Evolutionary conservation across 2,113 vertebrate species (phyloP), one percentile per base, ranked within the genome.

Genomic region (Diphyllodes magnificus): DNA sequence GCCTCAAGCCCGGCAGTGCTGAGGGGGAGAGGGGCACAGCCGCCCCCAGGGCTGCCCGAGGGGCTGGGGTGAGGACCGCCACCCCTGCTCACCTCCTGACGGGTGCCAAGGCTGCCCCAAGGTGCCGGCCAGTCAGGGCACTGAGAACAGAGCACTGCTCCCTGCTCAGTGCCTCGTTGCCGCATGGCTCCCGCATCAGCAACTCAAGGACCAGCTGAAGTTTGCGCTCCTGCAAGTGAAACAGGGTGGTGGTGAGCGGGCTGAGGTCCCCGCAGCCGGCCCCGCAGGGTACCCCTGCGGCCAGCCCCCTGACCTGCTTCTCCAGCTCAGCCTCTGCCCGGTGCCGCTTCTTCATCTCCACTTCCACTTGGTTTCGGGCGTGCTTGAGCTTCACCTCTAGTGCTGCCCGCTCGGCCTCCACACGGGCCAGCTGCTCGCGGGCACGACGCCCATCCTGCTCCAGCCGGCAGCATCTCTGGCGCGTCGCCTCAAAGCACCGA

Each of bases 341-440:
- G 97, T 97, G 97, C 37, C 98, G 97, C 54, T 98, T 98, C 95
- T 98, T 98, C 97, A 99, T 98, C 96, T 99, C 98, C 88, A 99
- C 97, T 7, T 99, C 98, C 94, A 99, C 97, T 93, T 99, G 98
- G 95, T 99, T 98, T 9, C 98, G 97, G 21, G 98, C 98, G 1
- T 99, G 99, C 63, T 98, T 98, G 64, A 99, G 98, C 88, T 98
- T 98, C 79, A 99, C 98, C 54, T 98, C 98, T 94, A 99, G 97
- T 1, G 98, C 98, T 0, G 98, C 97, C 76, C 98, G 97, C 56
- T 98, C 95, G 21, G 98, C 97, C 28, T 99, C 98, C 1, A 97
- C 98, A 15, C 98, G 98, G 30, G 98, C 96, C 95, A 99, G 95
- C 44, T 98, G 95, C 93, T 98, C 98, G 10, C 97, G 98, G 86